A percentile compares a stretch with the other conserved stretches of the same genome.
These are phyloP conservation scores for Phalera bucephala DNA, from an alignment of 2,888 invertebrate genomes.

Conservation along the genomic window DNA sequence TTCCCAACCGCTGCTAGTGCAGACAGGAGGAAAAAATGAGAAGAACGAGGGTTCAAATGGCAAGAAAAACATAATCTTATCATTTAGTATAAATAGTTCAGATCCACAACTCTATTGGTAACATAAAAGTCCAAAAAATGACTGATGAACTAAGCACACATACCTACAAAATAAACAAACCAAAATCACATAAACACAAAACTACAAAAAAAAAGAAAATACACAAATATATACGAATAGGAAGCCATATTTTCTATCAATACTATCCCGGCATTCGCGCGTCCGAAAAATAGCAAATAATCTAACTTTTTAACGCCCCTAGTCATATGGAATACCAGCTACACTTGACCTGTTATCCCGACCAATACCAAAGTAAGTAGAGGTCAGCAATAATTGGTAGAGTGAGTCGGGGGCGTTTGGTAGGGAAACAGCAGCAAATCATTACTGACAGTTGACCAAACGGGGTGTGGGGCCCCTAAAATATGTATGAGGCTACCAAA, in stretches of 20 bases:
- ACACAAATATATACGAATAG: conserved; percentile 67
- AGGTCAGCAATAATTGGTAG: conserved; percentile 41
- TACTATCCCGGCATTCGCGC: conserved; percentile 70
- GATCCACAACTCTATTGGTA: too few relatives aligned
- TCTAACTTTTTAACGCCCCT: conserved; percentile 79
- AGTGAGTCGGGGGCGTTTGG: conserved; percentile 63
- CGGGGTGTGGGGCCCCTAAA: conserved; percentile 77
- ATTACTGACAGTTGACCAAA: conserved; percentile 83
- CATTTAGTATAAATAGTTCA: too few relatives aligned
- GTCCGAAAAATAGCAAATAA: conserved; percentile 81
- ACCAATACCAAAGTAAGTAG: neutral
- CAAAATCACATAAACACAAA: conserved; percentile 37
- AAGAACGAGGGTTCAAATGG: too few relatives aligned
- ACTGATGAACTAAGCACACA: too few relatives aligned
- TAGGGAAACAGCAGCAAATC: conserved; percentile 78
- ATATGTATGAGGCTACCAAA: conserved; percentile 80
- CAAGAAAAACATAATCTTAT: too few relatives aligned
- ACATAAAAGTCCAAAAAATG: too few relatives aligned
- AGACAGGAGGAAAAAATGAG: too few relatives aligned
- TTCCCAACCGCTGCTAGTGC: too few relatives aligned
- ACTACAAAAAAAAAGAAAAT: conserved; percentile 51
- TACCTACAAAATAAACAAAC: too few relatives aligned
- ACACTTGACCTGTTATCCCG: conserved; percentile 20
- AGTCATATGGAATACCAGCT: conserved; percentile 45
- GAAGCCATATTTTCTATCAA: conserved; percentile 80